A percentile compares a stretch with the other conserved stretches of the same genome.
Evolutionary conservation across 2,113 vertebrate genomes (phyloP).

Genomic region (Tachuris rubrigastra): DNA sequence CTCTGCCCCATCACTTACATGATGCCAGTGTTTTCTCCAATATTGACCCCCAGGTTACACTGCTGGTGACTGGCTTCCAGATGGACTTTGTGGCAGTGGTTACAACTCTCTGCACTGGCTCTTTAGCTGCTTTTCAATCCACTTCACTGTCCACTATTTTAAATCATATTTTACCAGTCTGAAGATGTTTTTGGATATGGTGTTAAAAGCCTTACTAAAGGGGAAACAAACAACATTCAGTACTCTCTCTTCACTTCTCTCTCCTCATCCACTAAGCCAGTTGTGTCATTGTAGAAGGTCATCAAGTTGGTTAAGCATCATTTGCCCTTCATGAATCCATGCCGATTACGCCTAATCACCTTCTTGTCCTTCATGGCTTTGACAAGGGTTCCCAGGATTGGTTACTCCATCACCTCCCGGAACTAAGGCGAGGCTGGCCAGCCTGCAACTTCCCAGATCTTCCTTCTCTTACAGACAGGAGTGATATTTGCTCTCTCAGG

Average conservation of each 20-base stretch:
- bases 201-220: background rate
- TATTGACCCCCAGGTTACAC: background rate
- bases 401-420: background rate
- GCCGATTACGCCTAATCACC: background rate
- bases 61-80: background rate
- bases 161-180: background rate
- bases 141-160: background rate
- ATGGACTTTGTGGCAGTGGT: background rate
- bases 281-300: background rate
- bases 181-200: background rate
- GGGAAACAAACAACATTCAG: background rate
- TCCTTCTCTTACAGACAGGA: background rate
- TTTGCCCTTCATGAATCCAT: background rate
- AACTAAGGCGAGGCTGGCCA: background rate
- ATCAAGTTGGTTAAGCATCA: background rate
- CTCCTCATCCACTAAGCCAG: background rate
- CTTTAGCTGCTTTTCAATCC: background rate
- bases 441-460: background rate
- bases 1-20: too few relatives aligned
- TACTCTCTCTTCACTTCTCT: background rate
- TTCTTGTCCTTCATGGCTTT: background rate
- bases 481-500: background rate
- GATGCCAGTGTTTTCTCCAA: background rate
- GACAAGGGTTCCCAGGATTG: background rate
- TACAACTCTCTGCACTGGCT: background rate